Percentiles rank a stretch among this genome's conserved stretches.
Evolutionary conservation across 2,797 vertebrate species (phyloP).

Genomic region (Pseudochirops cupreus): DNA sequence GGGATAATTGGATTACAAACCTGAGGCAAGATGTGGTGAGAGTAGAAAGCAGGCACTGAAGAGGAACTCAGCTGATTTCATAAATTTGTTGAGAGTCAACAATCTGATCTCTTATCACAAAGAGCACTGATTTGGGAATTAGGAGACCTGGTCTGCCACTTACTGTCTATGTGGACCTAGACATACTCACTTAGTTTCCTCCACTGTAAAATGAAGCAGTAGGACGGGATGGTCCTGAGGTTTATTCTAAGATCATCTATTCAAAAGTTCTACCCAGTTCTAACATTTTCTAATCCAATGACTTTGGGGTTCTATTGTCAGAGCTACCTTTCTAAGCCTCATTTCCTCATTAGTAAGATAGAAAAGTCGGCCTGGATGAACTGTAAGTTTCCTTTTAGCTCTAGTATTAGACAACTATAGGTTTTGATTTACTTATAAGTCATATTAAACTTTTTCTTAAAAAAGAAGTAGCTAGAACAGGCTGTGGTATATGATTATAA

Average conservation of each 20-base stretch:
- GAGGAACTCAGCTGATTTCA: not conserved
- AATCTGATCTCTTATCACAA: not conserved
- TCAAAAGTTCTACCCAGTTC: not conserved
- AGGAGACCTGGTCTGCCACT: not conserved
- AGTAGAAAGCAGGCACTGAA: not conserved
- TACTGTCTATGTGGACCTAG: not conserved
- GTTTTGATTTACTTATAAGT: constrained; percentile 50
- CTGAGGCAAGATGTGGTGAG: not conserved
- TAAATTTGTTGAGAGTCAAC: not conserved
- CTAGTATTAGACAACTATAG: not conserved
- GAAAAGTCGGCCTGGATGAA: not conserved
- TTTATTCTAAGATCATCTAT: not conserved
- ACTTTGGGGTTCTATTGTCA: not conserved
- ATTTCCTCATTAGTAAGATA: not conserved
- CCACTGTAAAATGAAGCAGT: not conserved
- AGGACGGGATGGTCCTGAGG: not conserved
- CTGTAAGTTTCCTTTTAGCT: not conserved
- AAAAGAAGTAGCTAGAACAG: not conserved
- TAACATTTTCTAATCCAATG: not conserved
- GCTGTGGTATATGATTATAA: not conserved
- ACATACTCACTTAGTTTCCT: not conserved
- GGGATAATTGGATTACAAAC: not conserved
- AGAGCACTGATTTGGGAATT: not conserved
- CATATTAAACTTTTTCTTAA: accelerated
- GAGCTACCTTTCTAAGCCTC: not conserved